phyloP scores from a whole-genome alignment of 2,888 invertebrate genomes.

The Serripes groenlandicus region DNA sequence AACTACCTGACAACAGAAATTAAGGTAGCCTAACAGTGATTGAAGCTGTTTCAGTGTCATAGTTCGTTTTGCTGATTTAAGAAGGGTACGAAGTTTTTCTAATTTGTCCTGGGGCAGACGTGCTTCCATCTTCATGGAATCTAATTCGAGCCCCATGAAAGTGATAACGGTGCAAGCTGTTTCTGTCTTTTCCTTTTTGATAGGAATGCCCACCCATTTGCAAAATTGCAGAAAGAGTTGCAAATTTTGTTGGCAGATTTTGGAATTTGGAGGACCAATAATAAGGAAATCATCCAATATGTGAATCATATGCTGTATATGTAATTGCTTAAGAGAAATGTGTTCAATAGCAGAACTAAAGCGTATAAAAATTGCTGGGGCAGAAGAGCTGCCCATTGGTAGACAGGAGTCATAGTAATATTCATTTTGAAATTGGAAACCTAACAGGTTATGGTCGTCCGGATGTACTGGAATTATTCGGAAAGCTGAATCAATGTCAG shows the following conservation, averaged over 20 bases:
- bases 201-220: slow-evolving; percentile 27
- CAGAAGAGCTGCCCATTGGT: slow-evolving; percentile 43
- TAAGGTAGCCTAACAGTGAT: slow-evolving; percentile 37
- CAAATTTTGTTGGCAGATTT: slow-evolving; percentile 4
- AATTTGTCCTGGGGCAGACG: slow-evolving; percentile 44
- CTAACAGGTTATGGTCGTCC: slow-evolving; percentile 49
- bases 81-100: not conserved
- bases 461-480: slow-evolving; percentile 51
- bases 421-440: slow-evolving; percentile 26
- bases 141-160: slow-evolving; percentile 55
- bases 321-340: slow-evolving; percentile 4
- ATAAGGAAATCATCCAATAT: slow-evolving; percentile 58
- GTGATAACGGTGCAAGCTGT: slow-evolving; percentile 1
- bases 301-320: slow-evolving; percentile 26
- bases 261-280: not conserved
- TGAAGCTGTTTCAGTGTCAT: slow-evolving; percentile 36
- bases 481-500: slow-evolving; percentile 50
- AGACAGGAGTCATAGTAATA: slow-evolving; percentile 52
- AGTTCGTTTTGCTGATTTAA: not conserved
- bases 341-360: slow-evolving; percentile 45
- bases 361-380: slow-evolving; percentile 50
- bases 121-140: slow-evolving; percentile 39
- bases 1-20: slow-evolving; percentile 47
- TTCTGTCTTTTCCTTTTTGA: slow-evolving; percentile 43
- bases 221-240: slow-evolving; percentile 27